phyloP scores from a whole-genome alignment of 2,113 vertebrate species.

The Danionella cerebrum region DNA sequence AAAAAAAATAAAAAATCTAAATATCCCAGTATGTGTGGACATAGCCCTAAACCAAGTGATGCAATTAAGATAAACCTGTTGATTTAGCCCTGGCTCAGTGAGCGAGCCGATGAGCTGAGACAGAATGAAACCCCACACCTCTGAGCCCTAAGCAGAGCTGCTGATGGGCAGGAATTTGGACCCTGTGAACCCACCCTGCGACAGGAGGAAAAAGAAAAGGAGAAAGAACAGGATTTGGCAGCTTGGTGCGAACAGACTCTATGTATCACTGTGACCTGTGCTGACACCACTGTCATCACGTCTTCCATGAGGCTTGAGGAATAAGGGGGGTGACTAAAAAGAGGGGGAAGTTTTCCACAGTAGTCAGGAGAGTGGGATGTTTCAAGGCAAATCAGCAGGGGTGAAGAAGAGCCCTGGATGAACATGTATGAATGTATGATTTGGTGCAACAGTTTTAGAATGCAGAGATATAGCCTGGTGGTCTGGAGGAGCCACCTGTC shows the following conservation, averaged over 20 bases:
- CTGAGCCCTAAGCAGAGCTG: constrained; percentile 1
- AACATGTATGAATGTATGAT: constrained; percentile 16
- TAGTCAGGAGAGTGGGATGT: constrained; percentile 32
- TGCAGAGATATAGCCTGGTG: neutral
- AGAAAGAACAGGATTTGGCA: constrained; percentile 16
- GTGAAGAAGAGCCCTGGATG: neutral
- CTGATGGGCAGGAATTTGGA: constrained; percentile 48
- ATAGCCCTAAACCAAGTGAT: too few relatives aligned
- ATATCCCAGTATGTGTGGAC: too few relatives aligned
- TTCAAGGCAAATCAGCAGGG: constrained; percentile 38
- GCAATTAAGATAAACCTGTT: too few relatives aligned
- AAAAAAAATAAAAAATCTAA: too few relatives aligned
- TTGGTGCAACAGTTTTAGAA: constrained; percentile 6
- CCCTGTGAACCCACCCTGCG: constrained; percentile 30
- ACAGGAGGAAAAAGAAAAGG: constrained; percentile 26
- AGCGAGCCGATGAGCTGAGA: neutral
- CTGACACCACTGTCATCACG: constrained; percentile 76
- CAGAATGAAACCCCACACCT: constrained; percentile 28
- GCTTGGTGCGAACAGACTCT: constrained; percentile 69
- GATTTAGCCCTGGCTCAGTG: too few relatives aligned
- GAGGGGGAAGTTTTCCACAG: constrained; percentile 34
- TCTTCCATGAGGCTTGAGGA: constrained; percentile 44
- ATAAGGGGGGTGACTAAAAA: constrained; percentile 33
- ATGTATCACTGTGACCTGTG: constrained; percentile 73
- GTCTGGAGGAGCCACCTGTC: neutral